A percentile compares a stretch with the other conserved stretches of the same genome.
These are phyloP conservation scores for Mastomys coucha DNA, from an alignment of 2,113 vertebrate species.

Conservation along the genomic window DNA sequence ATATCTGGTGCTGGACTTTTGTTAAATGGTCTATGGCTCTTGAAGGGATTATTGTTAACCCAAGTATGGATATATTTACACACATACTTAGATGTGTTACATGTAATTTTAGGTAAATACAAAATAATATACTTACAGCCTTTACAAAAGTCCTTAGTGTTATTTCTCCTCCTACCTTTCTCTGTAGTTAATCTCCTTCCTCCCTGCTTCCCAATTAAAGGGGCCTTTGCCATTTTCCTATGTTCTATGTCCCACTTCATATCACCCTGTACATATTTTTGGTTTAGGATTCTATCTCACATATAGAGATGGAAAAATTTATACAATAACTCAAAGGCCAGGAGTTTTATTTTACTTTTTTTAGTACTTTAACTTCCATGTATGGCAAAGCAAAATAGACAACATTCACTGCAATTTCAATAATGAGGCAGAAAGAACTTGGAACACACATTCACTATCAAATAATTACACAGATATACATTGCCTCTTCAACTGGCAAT, in stretches of 20 bases:
- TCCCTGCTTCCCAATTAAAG: background rate
- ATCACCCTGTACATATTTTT: background rate
- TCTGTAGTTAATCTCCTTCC: background rate
- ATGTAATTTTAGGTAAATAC: background rate
- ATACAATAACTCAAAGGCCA: constrained; percentile 39
- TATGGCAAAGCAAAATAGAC: background rate
- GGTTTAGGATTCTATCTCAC: constrained; percentile 53
- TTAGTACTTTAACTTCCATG: background rate
- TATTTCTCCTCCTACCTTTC: background rate
- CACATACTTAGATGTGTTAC: background rate
- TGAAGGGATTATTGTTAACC: background rate
- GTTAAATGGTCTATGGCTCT: background rate
- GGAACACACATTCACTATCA: constrained; percentile 30
- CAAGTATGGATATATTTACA: background rate
- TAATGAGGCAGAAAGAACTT: constrained; percentile 20
- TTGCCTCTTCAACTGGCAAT: background rate
- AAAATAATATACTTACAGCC: background rate
- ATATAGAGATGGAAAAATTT: constrained; percentile 35
- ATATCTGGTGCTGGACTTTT: background rate
- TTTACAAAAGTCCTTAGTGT: background rate
- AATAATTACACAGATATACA: background rate
- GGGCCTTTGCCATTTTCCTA: background rate
- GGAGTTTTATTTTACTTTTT: background rate
- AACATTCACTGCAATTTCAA: background rate
- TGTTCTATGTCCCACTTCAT: background rate